Percentiles rank a stretch among this genome's conserved stretches.
Evolutionary conservation across 2,113 vertebrate genomes (phyloP).

Genomic region (Porphyrio hochstetteri): DNA sequence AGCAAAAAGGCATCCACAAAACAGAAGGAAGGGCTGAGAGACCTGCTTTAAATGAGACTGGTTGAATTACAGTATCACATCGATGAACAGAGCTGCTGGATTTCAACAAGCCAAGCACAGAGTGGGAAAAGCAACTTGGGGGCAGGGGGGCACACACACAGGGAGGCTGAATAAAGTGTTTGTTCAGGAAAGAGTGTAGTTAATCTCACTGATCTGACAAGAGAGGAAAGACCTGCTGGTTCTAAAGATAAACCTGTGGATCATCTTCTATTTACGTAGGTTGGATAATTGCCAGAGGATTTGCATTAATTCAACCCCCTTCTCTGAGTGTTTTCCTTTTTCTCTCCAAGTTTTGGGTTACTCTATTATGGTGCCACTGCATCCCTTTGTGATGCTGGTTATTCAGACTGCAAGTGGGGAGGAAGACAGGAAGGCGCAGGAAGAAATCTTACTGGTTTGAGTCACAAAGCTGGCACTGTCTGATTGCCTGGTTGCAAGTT

Average conservation of each 20-base stretch:
- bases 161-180: neutral
- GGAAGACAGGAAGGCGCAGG: constrained; percentile 60
- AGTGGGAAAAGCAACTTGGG: constrained; percentile 18
- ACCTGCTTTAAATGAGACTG: constrained; percentile 32
- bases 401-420: constrained; percentile 50
- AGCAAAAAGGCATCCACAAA: constrained; percentile 34
- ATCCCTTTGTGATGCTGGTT: constrained; percentile 35
- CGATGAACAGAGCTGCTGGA: constrained; percentile 9
- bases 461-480: constrained; percentile 73
- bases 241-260: constrained; percentile 31
- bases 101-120: constrained; percentile 52
- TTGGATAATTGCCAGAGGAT: neutral
- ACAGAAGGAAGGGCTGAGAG: constrained; percentile 33
- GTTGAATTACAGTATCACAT: neutral
- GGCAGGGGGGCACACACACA: neutral
- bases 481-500: constrained; percentile 73
- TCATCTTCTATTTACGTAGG: neutral
- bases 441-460: constrained; percentile 76
- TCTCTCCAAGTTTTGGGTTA: constrained; percentile 4
- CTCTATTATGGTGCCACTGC: constrained; percentile 34
- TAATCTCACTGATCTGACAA: constrained; percentile 25
- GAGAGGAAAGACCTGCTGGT: constrained; percentile 34
- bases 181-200: neutral
- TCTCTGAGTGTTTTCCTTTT: neutral
- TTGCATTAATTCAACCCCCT: neutral